These are phyloP conservation scores for Otolemur crassicaudatus DNA, from an alignment of 2,797 vertebrate genomes.

Conservation along the genomic window DNA sequence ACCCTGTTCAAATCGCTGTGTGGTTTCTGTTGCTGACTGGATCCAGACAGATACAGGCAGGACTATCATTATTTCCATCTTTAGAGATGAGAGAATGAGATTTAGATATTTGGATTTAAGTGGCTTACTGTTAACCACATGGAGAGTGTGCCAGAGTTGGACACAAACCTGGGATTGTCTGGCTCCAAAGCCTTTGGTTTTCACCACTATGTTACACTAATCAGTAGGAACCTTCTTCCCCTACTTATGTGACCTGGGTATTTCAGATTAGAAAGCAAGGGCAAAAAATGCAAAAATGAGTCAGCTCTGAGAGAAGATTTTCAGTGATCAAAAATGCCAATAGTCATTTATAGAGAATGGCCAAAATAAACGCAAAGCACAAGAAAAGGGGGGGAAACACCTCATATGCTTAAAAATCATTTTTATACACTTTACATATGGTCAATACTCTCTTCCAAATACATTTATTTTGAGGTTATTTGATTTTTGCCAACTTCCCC, in stretches of 20 bases:
- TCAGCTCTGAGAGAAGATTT: conserved; percentile 63
- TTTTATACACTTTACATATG: conserved; percentile 66
- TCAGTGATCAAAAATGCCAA: conserved; percentile 71
- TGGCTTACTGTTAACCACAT: background rate
- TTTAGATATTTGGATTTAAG: background rate
- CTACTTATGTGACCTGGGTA: background rate
- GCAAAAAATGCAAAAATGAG: conserved; percentile 59
- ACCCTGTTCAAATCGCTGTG: background rate
- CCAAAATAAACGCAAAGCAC: conserved; percentile 79
- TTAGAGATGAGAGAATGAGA: background rate
- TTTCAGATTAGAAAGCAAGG: conserved; percentile 63
- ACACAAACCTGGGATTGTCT: background rate
- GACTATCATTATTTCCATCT: background rate
- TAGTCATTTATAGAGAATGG: conserved; percentile 67
- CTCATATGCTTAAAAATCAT: conserved; percentile 59
- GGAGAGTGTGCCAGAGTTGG: background rate
- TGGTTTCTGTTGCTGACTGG: background rate
- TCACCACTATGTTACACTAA: background rate
- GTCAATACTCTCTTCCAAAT: conserved; percentile 67
- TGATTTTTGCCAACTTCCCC: conserved; percentile 68
- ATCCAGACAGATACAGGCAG: background rate
- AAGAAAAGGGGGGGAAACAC: background rate
- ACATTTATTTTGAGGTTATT: conserved; percentile 70
- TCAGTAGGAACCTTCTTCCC: background rate
- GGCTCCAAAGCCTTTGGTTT: background rate